Evolutionary conservation across 2,888 invertebrate species (phyloP).

Genomic region (Opisthograptis luteolata): DNA sequence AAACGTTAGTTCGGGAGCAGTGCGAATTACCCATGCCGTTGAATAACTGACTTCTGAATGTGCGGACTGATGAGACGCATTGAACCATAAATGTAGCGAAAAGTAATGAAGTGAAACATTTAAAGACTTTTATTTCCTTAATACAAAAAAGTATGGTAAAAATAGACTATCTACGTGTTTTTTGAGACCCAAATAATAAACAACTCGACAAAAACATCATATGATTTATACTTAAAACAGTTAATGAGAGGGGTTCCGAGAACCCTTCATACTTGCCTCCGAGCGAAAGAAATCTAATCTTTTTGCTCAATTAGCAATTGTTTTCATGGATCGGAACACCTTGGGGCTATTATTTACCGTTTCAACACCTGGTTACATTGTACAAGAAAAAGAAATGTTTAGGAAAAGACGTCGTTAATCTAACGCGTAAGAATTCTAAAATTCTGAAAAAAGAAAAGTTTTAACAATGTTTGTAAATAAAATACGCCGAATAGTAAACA

Average conservation of each 20-base stretch:
- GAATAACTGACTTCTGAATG: constrained; percentile 62
- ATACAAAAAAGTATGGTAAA: too few relatives aligned
- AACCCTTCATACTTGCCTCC: constrained; percentile 7
- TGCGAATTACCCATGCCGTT: constrained; percentile 78
- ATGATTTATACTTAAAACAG: not conserved
- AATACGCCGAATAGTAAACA: constrained; percentile 49
- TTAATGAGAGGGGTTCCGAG: not conserved
- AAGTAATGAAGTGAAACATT: not conserved
- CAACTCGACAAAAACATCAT: not conserved
- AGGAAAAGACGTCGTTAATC: constrained; percentile 47
- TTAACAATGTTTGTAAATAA: constrained; percentile 55
- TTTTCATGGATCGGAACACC: constrained; percentile 45
- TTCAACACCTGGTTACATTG: constrained; percentile 52
- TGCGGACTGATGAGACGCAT: constrained; percentile 25
- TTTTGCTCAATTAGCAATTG: constrained; percentile 57
- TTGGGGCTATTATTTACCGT: constrained; percentile 53
- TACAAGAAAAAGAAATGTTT: constrained; percentile 40
- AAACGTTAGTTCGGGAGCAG: constrained; percentile 80
- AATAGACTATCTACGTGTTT: too few relatives aligned
- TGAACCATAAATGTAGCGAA: not conserved
- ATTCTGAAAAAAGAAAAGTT: constrained; percentile 44
- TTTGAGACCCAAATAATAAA: too few relatives aligned
- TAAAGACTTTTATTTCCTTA: too few relatives aligned
- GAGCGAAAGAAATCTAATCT: constrained; percentile 56
- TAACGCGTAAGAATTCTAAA: constrained; percentile 45